phyloP scores from a whole-genome alignment of 2,113 vertebrate genomes.

The Morone saxatilis region DNA sequence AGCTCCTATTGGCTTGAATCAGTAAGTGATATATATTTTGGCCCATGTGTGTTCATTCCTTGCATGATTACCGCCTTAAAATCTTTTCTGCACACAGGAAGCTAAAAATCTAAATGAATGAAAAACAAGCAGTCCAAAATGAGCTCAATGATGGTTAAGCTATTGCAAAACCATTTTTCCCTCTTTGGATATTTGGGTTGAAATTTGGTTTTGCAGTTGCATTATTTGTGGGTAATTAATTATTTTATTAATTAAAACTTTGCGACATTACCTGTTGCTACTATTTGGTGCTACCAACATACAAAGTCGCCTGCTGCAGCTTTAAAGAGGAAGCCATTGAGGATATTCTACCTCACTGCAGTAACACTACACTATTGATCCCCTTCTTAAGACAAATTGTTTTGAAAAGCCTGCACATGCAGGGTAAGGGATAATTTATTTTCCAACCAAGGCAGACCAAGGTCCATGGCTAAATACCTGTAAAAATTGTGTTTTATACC shows the following conservation, averaged over 20 bases:
- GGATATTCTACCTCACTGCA: conserved; percentile 22
- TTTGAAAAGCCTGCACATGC: conserved; percentile 32
- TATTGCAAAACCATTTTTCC: background rate
- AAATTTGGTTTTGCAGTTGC: background rate
- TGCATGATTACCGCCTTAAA: background rate
- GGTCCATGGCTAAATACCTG: background rate
- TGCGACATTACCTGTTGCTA: background rate
- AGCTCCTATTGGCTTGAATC: background rate
- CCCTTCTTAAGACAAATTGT: background rate
- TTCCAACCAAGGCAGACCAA: background rate
- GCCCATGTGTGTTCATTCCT: background rate
- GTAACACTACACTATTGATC: conserved; percentile 27
- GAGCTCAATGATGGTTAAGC: background rate
- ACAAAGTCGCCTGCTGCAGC: background rate
- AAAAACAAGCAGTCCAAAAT: background rate
- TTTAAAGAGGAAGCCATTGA: conserved; percentile 3
- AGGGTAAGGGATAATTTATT: conserved; percentile 8
- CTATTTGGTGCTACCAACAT: background rate
- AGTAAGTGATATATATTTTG: background rate
- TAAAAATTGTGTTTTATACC: background rate
- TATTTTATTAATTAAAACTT: background rate
- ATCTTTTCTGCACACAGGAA: background rate
- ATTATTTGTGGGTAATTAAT: background rate
- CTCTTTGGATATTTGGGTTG: background rate
- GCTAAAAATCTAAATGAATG: background rate